These are phyloP conservation scores for Cygnus atratus DNA, from an alignment of 2,113 vertebrate genomes.

Conservation along the genomic window DNA sequence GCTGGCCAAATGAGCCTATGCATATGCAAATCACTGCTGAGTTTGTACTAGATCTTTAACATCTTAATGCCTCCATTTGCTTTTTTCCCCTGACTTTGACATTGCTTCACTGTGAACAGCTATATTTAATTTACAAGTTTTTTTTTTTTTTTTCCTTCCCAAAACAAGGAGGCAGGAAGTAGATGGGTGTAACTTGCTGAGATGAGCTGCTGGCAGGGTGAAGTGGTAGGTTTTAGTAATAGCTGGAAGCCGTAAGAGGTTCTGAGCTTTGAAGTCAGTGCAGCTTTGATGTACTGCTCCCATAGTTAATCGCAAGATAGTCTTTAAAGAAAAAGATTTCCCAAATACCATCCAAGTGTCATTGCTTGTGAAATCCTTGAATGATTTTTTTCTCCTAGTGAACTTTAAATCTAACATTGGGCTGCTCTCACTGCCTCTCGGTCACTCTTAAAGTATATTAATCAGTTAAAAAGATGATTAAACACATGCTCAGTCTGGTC, in stretches of 20 bases:
- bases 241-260: slow-evolving; percentile 74
- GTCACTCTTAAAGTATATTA: slow-evolving; percentile 15
- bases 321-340: slow-evolving; percentile 73
- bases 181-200: slow-evolving; percentile 58
- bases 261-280: slow-evolving; percentile 79
- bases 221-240: slow-evolving; percentile 70
- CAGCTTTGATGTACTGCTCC: slow-evolving; percentile 80
- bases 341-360: slow-evolving; percentile 64
- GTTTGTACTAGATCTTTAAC: slow-evolving; percentile 18
- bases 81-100: not conserved
- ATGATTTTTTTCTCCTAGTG: not conserved
- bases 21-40: not conserved
- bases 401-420: slow-evolving; percentile 44
- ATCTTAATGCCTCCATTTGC: slow-evolving; percentile 26
- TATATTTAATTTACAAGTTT: slow-evolving; percentile 55
- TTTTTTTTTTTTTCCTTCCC: not conserved
- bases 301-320: slow-evolving; percentile 73
- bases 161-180: slow-evolving; percentile 20
- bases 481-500: not conserved
- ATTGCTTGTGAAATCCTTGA: slow-evolving; percentile 60
- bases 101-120: not conserved
- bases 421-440: not conserved
- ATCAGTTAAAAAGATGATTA: slow-evolving; percentile 42
- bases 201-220: slow-evolving; percentile 62
- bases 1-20: not conserved